Percentiles rank a stretch among this genome's conserved stretches.
Evolutionary conservation across 2,888 invertebrate genomes (phyloP).

Genomic region (Acanthoscelides obtectus): DNA sequence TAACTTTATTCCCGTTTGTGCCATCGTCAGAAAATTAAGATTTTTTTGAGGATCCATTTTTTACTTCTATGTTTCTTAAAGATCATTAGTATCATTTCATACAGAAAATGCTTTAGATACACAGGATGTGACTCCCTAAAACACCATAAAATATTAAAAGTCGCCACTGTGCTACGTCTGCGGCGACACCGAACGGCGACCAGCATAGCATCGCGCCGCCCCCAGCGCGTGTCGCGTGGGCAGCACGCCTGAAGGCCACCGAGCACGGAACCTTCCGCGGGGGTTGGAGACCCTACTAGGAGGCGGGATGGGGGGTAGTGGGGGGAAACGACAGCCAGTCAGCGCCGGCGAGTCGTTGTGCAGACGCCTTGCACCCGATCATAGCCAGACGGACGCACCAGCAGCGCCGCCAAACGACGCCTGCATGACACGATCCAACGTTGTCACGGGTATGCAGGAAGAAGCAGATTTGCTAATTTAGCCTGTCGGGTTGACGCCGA

Average conservation of each 20-base stretch:
- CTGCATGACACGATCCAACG: background rate
- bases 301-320: conserved; percentile 16
- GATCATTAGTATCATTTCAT: too few species aligned
- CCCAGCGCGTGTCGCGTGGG: conserved; percentile 9
- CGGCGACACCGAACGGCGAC: too few species aligned
- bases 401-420: conserved; percentile 30
- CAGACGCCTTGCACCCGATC: conserved; percentile 51
- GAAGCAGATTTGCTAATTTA: conserved; percentile 2
- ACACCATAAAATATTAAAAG: too few species aligned
- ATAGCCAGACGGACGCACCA: conserved; percentile 32
- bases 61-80: too few species aligned
- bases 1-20: too few species aligned
- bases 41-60: too few species aligned
- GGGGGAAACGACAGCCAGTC: conserved; percentile 36
- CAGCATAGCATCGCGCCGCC: conserved; percentile 10
- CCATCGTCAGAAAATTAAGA: too few species aligned
- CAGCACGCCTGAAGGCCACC: background rate
- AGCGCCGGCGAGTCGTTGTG: conserved; percentile 48
- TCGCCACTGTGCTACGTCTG: conserved; percentile 19
- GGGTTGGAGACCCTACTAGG: conserved; percentile 22
- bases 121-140: too few species aligned
- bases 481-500: too few species aligned
- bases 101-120: too few species aligned
- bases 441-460: background rate
- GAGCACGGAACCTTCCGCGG: conserved; percentile 13